Evolutionary conservation across 2,113 vertebrate species (phyloP), one percentile per base, ranked within the genome.

Genomic region (Grallaria varia): DNA sequence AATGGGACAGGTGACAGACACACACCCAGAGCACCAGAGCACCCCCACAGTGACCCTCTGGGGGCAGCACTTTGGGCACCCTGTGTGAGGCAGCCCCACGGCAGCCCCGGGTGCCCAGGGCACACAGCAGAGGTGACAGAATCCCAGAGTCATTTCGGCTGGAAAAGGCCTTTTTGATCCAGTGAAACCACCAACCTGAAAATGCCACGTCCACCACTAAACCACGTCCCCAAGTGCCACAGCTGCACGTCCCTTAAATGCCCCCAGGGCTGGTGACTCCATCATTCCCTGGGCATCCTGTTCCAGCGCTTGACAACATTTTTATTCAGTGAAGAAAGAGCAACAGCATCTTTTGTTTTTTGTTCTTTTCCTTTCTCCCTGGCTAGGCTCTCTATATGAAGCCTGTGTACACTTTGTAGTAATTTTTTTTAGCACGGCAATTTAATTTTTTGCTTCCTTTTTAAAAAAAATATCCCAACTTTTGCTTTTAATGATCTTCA

Each of bases 371-470:
- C 11, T 24, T n/a, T 58, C 64, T 94, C 55, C 28, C 67, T 82
- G 40, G 73, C 50, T 73, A 47, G 49, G 78, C 79, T 66, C 47
- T 69, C 56, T 82, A 23, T 16, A 22, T 44, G 30, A 62, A 69
- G 64, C 15, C 45, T 63, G 28, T 64, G 73, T 68, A 40, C 0
- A 0, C 86, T 93, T 89, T 83, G 58, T 52, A 89, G 71, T 6
- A 66, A 42, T 21, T 74, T 56, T 94, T 94, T 64, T 87, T 33
- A 58, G 42, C 44, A 15, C 55, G 56, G 58, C 28, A 95, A 89
- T 89, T 82, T 77, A 71, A 56, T 15, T 84, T 84, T 90, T 87
- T 82, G 64, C 84, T 97, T 84, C 22, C 47, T 82, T 93, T 93
- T 79, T 64, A 45, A 64, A 67, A 79, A 82, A 66, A 62, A 58